Conservation (phyloP, 1,140 invertebrate genomes). For the Ips typographus region DNA sequence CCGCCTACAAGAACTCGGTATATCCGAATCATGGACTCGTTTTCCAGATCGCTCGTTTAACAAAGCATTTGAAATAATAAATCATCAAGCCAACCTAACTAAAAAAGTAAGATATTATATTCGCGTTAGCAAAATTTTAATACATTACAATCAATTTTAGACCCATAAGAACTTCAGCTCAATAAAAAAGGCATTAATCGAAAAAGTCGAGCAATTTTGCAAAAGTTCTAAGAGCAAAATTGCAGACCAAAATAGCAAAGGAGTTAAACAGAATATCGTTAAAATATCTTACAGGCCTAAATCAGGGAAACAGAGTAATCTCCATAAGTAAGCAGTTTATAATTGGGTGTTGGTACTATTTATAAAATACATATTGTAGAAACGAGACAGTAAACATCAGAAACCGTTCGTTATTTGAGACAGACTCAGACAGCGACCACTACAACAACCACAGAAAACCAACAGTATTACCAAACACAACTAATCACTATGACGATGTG, state of each 20-base stretch:
- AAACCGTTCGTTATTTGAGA: conserved; percentile 40
- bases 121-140: neutral
- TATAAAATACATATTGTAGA: neutral
- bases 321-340: too few species aligned
- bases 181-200: conserved; percentile 29
- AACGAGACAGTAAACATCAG: conserved; percentile 24
- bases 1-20: conserved; percentile 44
- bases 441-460: neutral
- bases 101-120: conserved; percentile 39
- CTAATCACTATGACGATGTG: conserved; percentile 1
- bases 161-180: conserved; percentile 32
- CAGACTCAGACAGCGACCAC: conserved; percentile 40
- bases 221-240: conserved; percentile 10
- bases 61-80: conserved; percentile 44
- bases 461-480: neutral
- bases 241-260: neutral
- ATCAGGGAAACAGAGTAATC: neutral
- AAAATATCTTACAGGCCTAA: conserved; percentile 18
- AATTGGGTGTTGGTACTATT: too few species aligned
- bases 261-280: conserved; percentile 11
- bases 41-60: conserved; percentile 45
- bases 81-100: conserved; percentile 44
- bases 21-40: conserved; percentile 46
- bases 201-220: conserved; percentile 13
- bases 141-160: conserved; percentile 16